These are phyloP conservation scores for Sterrhoptilus dennistouni DNA, from an alignment of 2,113 vertebrate genomes.

Conservation along the genomic window DNA sequence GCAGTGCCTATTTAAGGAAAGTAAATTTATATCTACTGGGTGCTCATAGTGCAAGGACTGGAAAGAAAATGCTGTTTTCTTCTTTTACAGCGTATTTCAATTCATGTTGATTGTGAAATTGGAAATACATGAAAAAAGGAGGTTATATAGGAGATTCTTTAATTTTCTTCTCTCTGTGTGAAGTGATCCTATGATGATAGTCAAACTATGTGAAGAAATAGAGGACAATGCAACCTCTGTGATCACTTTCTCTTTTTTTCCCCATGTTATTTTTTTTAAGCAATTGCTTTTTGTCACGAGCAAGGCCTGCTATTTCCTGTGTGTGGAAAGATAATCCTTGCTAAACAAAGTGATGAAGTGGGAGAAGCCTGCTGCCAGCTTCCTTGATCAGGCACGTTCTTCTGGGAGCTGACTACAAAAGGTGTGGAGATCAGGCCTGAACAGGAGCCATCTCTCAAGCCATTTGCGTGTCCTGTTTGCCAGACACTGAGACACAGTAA, in stretches of 20 bases:
- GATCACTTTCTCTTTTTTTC: neutral
- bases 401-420: neutral
- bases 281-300: neutral
- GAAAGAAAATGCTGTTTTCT: slow-evolving; percentile 3
- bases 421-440: neutral
- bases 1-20: slow-evolving; percentile 43
- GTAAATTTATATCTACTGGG: neutral
- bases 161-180: neutral
- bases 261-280: neutral
- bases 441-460: neutral
- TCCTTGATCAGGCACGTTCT: neutral
- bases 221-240: neutral
- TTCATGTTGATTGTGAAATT: neutral
- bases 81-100: neutral
- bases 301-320: neutral
- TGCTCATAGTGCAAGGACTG: neutral
- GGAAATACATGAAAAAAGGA: neutral
- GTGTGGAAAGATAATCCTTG: neutral
- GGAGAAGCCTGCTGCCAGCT: neutral
- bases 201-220: neutral
- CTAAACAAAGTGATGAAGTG: neutral
- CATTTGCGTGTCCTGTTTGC: neutral
- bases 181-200: neutral
- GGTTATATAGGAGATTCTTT: neutral
- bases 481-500: neutral